Conservation (phyloP, 2,888 invertebrate species). For the Chloromyia formosa region DNA sequence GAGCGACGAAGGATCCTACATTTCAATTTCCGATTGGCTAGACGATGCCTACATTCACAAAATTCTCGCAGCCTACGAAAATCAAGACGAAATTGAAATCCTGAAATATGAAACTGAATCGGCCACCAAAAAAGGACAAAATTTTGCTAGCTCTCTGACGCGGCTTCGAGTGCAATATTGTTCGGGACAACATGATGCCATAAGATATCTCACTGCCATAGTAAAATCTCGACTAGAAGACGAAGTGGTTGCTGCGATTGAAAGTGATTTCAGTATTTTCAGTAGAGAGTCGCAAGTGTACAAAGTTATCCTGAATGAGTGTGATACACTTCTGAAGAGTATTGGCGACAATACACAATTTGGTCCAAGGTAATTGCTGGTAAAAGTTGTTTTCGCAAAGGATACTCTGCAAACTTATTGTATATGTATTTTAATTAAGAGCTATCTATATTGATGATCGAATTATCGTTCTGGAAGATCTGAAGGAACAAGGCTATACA, state of each 20-base stretch:
- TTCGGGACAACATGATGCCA: background rate
- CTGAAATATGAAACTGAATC: conserved; percentile 47
- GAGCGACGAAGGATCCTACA: background rate
- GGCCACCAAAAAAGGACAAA: conserved; percentile 56
- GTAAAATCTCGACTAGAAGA: conserved; percentile 55
- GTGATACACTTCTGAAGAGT: conserved; percentile 51
- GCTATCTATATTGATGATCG: conserved; percentile 55
- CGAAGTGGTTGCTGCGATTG: conserved; percentile 53
- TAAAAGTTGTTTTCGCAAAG: background rate
- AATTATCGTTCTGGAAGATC: conserved; percentile 66
- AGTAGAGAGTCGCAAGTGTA: conserved; percentile 55
- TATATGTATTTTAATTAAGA: conserved; percentile 46
- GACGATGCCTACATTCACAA: conserved; percentile 52
- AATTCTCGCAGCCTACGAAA: conserved; percentile 53
- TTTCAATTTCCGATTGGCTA: conserved; percentile 50
- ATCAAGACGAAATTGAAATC: conserved; percentile 44
- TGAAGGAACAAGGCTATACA: conserved; percentile 65
- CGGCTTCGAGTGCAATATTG: conserved; percentile 53
- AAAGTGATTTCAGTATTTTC: conserved; percentile 55
- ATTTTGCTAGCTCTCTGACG: conserved; percentile 56
- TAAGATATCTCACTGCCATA: conserved; percentile 50
- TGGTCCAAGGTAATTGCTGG: conserved; percentile 51
- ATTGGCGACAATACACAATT: conserved; percentile 54
- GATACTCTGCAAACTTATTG: background rate
- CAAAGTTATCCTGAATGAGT: conserved; percentile 52